Evolutionary conservation across 2,888 invertebrate species (phyloP).

Genomic region (Drosophila prolongata): DNA sequence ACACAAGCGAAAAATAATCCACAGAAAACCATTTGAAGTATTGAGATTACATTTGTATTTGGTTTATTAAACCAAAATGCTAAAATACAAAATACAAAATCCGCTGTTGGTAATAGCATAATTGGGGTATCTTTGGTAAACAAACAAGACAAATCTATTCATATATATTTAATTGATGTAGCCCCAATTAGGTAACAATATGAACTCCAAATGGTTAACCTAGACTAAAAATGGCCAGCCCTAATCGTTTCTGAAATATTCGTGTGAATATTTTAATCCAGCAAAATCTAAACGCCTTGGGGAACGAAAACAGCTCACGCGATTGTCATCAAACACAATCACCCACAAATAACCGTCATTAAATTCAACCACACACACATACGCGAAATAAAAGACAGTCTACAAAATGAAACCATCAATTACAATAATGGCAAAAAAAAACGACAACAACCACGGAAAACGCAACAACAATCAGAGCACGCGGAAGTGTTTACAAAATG

Average conservation of each 20-base stretch:
- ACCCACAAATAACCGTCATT: constrained; percentile 69
- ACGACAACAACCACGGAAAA: constrained; percentile 20
- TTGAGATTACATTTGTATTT: no score
- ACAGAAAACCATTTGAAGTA: no score
- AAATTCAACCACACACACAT: constrained; percentile 53
- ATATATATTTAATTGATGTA: constrained; percentile 1
- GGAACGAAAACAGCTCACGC: constrained; percentile 32
- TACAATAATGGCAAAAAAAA: constrained; percentile 46
- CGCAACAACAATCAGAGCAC: constrained; percentile 55
- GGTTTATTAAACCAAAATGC: no score
- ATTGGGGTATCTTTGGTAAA: no score
- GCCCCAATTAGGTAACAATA: constrained; percentile 20
- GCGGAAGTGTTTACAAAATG: constrained; percentile 73
- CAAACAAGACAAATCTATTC: neutral
- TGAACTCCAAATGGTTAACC: constrained; percentile 7
- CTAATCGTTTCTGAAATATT: constrained; percentile 20
- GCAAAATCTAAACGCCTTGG: constrained; percentile 15
- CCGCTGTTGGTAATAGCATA: no score
- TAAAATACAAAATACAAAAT: no score
- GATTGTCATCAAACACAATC: constrained; percentile 42
- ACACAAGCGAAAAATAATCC: no score
- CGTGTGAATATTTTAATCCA: constrained; percentile 37
- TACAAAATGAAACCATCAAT: constrained; percentile 67
- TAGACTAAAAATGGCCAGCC: constrained; percentile 1
- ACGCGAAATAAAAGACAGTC: constrained; percentile 50